A percentile compares a stretch with the other conserved stretches of the same genome.
phyloP scores from a whole-genome alignment of 2,888 invertebrate species.

The Drosophila merina region DNA sequence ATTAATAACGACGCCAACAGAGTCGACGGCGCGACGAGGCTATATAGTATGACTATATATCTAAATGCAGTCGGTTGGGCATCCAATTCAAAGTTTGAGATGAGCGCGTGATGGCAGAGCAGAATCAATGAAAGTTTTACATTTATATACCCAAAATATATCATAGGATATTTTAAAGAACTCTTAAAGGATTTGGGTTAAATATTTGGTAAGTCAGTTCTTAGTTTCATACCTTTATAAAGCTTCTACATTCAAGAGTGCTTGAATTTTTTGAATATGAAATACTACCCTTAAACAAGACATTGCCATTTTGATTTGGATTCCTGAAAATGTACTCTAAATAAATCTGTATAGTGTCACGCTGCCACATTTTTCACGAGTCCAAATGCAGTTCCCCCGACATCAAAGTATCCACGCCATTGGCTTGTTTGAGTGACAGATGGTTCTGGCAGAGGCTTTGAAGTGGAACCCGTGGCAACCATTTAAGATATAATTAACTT shows the following conservation, averaged over 20 bases:
- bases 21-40: conserved; percentile 46
- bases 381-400: conserved; percentile 35
- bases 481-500: conserved; percentile 43
- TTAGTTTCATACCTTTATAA: no score
- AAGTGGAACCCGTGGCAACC: conserved; percentile 40
- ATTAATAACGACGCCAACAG: conserved; percentile 71
- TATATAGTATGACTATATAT: conserved; percentile 34
- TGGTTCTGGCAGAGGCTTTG: conserved; percentile 30
- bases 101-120: conserved; percentile 1
- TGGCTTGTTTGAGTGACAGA: conserved; percentile 45
- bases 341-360: conserved; percentile 15
- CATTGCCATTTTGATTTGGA: no score
- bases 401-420: conserved; percentile 60
- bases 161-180: no score
- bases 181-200: no score
- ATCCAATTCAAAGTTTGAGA: conserved; percentile 1
- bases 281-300: no score
- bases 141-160: no score
- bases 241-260: no score
- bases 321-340: neutral
- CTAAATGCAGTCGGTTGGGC: conserved; percentile 25
- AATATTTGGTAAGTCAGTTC: no score
- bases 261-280: no score
- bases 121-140: neutral
- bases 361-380: conserved; percentile 11